Conservation (phyloP, 2,888 invertebrate species). For the Epinotia nisella region DNA sequence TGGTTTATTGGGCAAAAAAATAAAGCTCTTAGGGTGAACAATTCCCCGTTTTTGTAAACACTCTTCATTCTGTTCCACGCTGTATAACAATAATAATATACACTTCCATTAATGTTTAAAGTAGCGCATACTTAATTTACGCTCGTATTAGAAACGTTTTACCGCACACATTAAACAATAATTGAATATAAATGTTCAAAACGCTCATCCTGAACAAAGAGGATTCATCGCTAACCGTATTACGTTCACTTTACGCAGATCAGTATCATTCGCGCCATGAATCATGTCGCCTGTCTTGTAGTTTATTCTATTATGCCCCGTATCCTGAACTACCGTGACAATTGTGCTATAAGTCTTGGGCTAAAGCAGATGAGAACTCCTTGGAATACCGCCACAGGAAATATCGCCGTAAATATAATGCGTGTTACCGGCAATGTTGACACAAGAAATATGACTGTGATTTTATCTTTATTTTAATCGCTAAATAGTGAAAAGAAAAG, state of each 20-base stretch:
- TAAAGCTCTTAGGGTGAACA: too few relatives aligned
- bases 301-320: conserved; percentile 42
- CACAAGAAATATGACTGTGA: too few relatives aligned
- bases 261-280: conserved; percentile 29
- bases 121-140: neutral
- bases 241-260: conserved; percentile 24
- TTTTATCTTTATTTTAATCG: too few relatives aligned
- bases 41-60: too few relatives aligned
- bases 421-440: too few relatives aligned
- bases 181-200: neutral
- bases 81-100: too few relatives aligned
- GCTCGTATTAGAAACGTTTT: neutral
- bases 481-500: too few relatives aligned
- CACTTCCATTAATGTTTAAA: neutral
- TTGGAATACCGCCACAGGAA: neutral
- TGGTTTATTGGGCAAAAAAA: too few relatives aligned
- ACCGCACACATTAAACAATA: neutral
- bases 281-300: conserved; percentile 41
- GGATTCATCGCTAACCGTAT: conserved; percentile 27
- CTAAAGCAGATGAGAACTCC: neutral
- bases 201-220: conserved; percentile 4
- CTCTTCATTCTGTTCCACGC: too few relatives aligned
- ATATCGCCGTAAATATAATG: too few relatives aligned
- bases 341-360: neutral
- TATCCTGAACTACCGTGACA: conserved; percentile 26